phyloP scores from a whole-genome alignment of 2,797 vertebrate genomes.

The Acanthis flammea region DNA sequence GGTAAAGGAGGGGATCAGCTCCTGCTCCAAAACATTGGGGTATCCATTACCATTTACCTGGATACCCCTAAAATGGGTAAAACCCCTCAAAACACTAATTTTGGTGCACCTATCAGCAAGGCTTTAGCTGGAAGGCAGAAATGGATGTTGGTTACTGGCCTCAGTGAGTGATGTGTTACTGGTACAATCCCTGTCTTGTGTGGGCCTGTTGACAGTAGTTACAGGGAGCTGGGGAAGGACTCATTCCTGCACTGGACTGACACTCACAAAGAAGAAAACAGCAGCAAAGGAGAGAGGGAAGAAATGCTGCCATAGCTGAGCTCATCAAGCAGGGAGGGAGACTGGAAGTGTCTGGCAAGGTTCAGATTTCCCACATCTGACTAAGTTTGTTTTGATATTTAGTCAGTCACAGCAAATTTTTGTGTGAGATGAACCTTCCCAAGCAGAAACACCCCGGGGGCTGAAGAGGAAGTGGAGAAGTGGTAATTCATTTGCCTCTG shows the following conservation, averaged over 20 bases:
- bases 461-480: neutral
- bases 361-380: neutral
- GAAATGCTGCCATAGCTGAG: neutral
- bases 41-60: neutral
- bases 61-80: neutral
- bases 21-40: neutral
- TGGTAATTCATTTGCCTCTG: neutral
- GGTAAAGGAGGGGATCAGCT: slow-evolving; percentile 72
- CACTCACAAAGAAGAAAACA: neutral
- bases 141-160: neutral
- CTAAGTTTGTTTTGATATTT: slow-evolving; percentile 3
- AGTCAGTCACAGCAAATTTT: neutral
- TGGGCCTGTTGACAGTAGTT: neutral
- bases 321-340: rapidly evolving
- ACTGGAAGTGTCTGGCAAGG: neutral
- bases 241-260: neutral
- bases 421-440: neutral
- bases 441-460: rapidly evolving
- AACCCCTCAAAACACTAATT: neutral
- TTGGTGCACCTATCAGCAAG: neutral
- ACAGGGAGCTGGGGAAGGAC: neutral
- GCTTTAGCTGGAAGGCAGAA: neutral
- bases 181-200: neutral
- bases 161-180: neutral
- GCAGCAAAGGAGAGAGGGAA: neutral